phyloP scores from a whole-genome alignment of 2,113 vertebrate species.

The Actenoides lindsayi region DNA sequence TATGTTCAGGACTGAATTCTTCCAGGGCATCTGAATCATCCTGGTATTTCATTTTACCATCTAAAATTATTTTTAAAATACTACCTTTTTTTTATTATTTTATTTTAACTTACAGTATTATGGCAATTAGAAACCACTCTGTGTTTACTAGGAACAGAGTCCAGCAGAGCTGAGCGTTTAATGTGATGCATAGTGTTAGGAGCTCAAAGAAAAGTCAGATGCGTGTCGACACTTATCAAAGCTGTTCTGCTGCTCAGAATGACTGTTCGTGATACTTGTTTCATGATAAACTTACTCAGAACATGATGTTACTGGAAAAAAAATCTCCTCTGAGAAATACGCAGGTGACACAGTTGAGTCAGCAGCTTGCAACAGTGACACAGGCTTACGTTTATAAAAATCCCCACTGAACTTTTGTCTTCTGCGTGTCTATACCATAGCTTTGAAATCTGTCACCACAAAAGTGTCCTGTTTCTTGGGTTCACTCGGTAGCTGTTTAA shows the following conservation, averaged over 20 bases:
- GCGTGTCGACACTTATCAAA: constrained; percentile 34
- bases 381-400: constrained; percentile 61
- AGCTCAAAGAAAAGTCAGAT: constrained; percentile 61
- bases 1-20: not conserved
- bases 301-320: constrained; percentile 60
- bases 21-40: constrained; percentile 44
- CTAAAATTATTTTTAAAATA: not conserved
- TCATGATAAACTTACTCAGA: constrained; percentile 70
- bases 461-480: not conserved
- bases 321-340: constrained; percentile 57
- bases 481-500: not conserved
- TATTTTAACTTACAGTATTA: not conserved
- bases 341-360: constrained; percentile 71
- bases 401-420: constrained; percentile 65
- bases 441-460: not conserved
- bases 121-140: not conserved
- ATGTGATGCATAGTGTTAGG: constrained; percentile 5
- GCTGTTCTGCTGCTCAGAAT: constrained; percentile 61
- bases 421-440: not conserved
- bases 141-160: constrained; percentile 43
- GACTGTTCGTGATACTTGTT: constrained; percentile 59
- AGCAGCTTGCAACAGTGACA: constrained; percentile 66
- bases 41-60: constrained; percentile 19
- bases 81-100: not conserved
- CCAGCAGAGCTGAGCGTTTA: constrained; percentile 30